Base-by-base conservation (phyloP, 2,888 invertebrate species). In the Callyntrura sp. region DNA sequence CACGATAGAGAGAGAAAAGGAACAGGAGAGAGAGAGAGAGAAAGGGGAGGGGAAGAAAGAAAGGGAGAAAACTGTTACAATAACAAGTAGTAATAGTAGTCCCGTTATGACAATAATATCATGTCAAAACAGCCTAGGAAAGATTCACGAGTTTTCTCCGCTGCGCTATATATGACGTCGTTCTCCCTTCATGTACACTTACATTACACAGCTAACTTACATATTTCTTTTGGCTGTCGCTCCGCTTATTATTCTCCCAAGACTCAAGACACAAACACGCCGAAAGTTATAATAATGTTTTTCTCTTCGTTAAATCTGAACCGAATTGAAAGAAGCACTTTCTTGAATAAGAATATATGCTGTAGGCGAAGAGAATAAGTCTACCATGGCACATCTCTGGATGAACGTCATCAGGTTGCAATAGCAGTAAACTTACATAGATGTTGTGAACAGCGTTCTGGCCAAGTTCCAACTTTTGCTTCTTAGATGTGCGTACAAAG, bases 81-180 rank as follows among this genome's bases (percentile, higher is more conserved):
- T 85, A 62, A 78, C 60, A 62, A 51, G 51, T 76, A 51, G 51
- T 76, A 55, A 20, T 55, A 78, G 48, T n/a, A 55, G 73, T 57
- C 23, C 78, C 23, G 78, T 28, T 57, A 81, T 55, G 83, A 82
- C 83, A 83, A 57, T 70, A 68, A 35, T 83, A 83, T 83, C 57
- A 17, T 73, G 73, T 73, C 84, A 73, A 57, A 85, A 85, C 55
- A 60, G 48, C 73, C n/a, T 20, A 3, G 55, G 8, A 55, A 81
- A 60, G 17, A 81, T 60, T 43, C 81, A 60, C 57, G 81, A 60
- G 60, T 68, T 68, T 51, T 51, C 12, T 60, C n/a, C 70, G 9
- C 70, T 0, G 17, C 43, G 45, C n/a, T 43, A 68, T 68, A 73
- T 23, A 35, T 35, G 35, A 14, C n/a, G 51, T 51, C 14, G 12